phyloP scores from a whole-genome alignment of 2,888 invertebrate genomes.

The Chironomus riparius region DNA sequence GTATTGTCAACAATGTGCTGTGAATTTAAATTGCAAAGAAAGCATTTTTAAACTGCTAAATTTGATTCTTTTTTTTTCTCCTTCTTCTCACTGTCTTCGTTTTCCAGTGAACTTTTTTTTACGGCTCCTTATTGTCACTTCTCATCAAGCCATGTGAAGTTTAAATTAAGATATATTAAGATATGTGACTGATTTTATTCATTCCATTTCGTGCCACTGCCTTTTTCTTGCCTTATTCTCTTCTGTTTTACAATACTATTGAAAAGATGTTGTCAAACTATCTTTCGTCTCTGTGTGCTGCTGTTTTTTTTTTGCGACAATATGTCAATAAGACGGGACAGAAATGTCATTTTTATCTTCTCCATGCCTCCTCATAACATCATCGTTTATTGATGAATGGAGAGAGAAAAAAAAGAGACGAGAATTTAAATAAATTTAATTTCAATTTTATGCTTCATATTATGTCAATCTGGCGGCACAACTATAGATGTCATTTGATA shows the following conservation, averaged over 20 bases:
- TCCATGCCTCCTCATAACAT: not conserved
- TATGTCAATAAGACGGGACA: not conserved
- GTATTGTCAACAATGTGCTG: not conserved
- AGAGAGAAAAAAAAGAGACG: not conserved
- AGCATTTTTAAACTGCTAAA: not conserved
- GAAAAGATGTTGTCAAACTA: not conserved
- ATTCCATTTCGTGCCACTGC: not conserved
- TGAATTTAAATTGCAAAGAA: not conserved
- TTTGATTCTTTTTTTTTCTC: not conserved
- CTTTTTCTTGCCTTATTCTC: not conserved
- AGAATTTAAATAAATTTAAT: slow-evolving; percentile 4
- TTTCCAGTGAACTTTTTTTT: too few relatives aligned
- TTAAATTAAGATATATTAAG: not conserved
- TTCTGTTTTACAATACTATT: not conserved
- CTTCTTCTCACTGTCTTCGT: too few relatives aligned
- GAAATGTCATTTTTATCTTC: slow-evolving; percentile 6
- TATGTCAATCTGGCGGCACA: not conserved
- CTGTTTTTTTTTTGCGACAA: not conserved
- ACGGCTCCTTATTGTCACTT: not conserved
- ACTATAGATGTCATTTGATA: not conserved
- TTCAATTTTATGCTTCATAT: not conserved
- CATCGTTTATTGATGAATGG: not conserved
- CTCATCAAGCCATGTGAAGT: not conserved
- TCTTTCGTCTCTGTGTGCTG: not conserved
- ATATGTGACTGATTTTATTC: not conserved